Conservation (phyloP, 2,113 vertebrate genomes). For the Microtus pennsylvanicus region DNA sequence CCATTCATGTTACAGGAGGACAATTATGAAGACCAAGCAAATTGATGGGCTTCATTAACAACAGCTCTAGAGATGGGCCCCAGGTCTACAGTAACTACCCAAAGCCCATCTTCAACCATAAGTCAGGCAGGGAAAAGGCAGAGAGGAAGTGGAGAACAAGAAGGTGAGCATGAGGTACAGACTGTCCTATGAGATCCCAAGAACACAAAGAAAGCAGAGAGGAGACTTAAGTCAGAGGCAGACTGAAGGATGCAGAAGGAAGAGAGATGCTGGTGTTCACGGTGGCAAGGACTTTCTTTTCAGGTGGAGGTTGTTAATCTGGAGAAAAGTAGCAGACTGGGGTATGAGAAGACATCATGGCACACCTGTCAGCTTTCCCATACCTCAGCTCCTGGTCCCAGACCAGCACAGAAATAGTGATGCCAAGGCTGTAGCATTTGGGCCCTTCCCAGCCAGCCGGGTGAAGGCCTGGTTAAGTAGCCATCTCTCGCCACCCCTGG, state of each 20-base stretch:
- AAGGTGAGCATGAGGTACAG: not conserved
- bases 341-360: not conserved
- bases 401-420: not conserved
- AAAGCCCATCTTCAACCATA: not conserved
- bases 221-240: not conserved
- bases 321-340: not conserved
- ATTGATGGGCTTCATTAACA: not conserved
- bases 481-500: not conserved
- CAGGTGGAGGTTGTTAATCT: not conserved
- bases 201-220: not conserved
- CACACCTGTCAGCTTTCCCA: not conserved
- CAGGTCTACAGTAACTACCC: not conserved
- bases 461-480: not conserved
- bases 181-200: not conserved
- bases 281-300: not conserved
- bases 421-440: not conserved
- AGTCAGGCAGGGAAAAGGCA: not conserved
- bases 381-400: not conserved
- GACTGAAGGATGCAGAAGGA: not conserved
- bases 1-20: not conserved
- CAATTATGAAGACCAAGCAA: not conserved
- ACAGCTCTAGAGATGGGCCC: not conserved
- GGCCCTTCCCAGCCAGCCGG: not conserved
- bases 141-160: not conserved
- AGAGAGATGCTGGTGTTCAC: not conserved